Conservation (phyloP, 2,888 invertebrate species). For the Brachyptera putata region DNA sequence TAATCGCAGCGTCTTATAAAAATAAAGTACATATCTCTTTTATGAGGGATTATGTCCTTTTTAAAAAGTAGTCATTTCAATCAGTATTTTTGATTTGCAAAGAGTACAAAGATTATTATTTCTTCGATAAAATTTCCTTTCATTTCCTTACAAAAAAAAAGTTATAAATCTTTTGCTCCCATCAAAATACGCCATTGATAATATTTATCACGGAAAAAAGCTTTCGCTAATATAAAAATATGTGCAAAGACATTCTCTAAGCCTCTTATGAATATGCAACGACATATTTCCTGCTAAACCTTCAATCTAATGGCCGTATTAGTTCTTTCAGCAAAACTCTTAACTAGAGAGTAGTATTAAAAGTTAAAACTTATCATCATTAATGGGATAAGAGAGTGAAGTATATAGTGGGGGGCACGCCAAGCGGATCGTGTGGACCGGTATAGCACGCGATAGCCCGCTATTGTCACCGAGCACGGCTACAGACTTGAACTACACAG, state of each 20-base stretch:
- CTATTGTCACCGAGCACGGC: no score
- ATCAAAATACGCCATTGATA: slow-evolving; percentile 17
- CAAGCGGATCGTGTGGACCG: no score
- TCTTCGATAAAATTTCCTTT: background rate
- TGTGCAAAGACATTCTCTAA: slow-evolving; percentile 20
- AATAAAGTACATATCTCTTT: background rate
- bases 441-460: no score
- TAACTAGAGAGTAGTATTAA: slow-evolving; percentile 2
- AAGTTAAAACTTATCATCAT: slow-evolving; percentile 17
- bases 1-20: background rate
- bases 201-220: slow-evolving; percentile 17
- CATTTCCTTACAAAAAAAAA: slow-evolving; percentile 1
- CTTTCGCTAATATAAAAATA: slow-evolving; percentile 19
- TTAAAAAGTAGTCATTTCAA: background rate
- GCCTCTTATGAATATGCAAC: slow-evolving; percentile 21
- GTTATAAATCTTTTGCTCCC: slow-evolving; percentile 3
- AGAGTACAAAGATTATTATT: background rate
- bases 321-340: slow-evolving; percentile 2
- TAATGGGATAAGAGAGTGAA: slow-evolving; percentile 6
- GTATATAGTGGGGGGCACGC: no score
- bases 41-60: slow-evolving; percentile 1
- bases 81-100: slow-evolving; percentile 6
- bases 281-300: slow-evolving; percentile 20
- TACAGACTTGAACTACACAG: no score
- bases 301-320: slow-evolving; percentile 16